phyloP scores from a whole-genome alignment of 2,888 invertebrate species.

The Lepidochrysops patricia region DNA sequence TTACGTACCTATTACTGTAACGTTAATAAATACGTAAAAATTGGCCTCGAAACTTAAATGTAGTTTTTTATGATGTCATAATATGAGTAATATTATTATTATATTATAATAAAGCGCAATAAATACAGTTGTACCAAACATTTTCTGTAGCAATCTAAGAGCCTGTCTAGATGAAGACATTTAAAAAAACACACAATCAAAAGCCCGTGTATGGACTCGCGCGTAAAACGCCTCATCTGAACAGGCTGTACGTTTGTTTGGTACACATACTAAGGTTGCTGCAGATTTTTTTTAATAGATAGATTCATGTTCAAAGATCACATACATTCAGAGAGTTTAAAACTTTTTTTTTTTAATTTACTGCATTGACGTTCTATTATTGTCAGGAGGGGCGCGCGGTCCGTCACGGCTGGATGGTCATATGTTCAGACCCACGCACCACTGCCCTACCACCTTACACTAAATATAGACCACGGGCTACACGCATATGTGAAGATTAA shows the following conservation, averaged over 20 bases:
- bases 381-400: neutral
- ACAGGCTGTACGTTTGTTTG: too few relatives aligned
- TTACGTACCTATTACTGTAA: too few relatives aligned
- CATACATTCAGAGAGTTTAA: neutral
- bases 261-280: too few relatives aligned
- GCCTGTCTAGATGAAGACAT: too few relatives aligned
- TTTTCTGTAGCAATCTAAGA: too few relatives aligned
- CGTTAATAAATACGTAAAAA: neutral
- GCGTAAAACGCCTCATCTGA: too few relatives aligned
- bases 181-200: too few relatives aligned
- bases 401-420: conserved; percentile 45
- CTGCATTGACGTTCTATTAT: neutral
- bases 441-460: conserved; percentile 23
- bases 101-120: too few relatives aligned
- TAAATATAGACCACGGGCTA: neutral
- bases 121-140: too few relatives aligned
- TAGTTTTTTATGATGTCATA: neutral
- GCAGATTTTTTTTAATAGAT: too few relatives aligned
- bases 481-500: conserved; percentile 1
- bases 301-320: neutral
- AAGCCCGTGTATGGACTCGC: too few relatives aligned
- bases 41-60: neutral
- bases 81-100: too few relatives aligned
- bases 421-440: conserved; percentile 51
- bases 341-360: neutral